These are phyloP conservation scores for Netelia inedita DNA, from an alignment of 2,888 invertebrate genomes.

Conservation along the genomic window DNA sequence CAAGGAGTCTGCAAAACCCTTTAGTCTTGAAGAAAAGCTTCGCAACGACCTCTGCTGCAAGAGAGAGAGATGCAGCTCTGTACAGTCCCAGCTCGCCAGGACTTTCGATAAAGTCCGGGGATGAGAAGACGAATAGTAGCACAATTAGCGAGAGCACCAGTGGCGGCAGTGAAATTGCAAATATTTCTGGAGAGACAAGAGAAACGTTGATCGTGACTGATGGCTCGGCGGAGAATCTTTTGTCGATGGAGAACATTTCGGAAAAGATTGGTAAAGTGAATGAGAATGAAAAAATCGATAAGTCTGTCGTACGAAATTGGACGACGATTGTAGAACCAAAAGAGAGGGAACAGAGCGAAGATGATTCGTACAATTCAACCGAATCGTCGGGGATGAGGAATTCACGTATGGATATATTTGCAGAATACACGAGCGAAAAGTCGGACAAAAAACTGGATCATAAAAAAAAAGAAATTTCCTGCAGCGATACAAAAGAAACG, in stretches of 20 bases:
- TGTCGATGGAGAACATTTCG: slow-evolving; percentile 32
- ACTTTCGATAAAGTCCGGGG: slow-evolving; percentile 79
- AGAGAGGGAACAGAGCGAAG: slow-evolving; percentile 56
- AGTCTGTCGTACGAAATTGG: slow-evolving; percentile 23
- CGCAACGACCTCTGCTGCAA: slow-evolving; percentile 16
- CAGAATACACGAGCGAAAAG: slow-evolving; percentile 72
- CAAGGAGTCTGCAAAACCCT: slow-evolving; percentile 46
- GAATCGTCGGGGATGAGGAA: slow-evolving; percentile 68
- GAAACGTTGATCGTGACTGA: slow-evolving; percentile 12
- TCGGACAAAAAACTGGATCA: slow-evolving; percentile 18
- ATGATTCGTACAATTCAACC: slow-evolving; percentile 49
- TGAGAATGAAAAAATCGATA: slow-evolving; percentile 54
- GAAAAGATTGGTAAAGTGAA: slow-evolving; percentile 20
- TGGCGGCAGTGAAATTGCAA: slow-evolving; percentile 26
- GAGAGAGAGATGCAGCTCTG: slow-evolving; percentile 72
- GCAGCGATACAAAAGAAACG: slow-evolving; percentile 62
- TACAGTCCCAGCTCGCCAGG: slow-evolving; percentile 82
- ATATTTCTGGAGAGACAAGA: background rate
- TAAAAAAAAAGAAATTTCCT: background rate
- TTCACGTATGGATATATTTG: slow-evolving; percentile 77
- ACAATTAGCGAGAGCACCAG: slow-evolving; percentile 16
- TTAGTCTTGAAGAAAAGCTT: slow-evolving; percentile 69
- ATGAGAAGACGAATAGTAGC: slow-evolving; percentile 29
- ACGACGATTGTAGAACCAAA: slow-evolving; percentile 41
- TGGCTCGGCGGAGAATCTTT: slow-evolving; percentile 17